Percentiles rank a stretch among this genome's conserved stretches.
These are phyloP conservation scores for Graptemys geographica DNA, from an alignment of 2,797 vertebrate genomes.

Conservation along the genomic window DNA sequence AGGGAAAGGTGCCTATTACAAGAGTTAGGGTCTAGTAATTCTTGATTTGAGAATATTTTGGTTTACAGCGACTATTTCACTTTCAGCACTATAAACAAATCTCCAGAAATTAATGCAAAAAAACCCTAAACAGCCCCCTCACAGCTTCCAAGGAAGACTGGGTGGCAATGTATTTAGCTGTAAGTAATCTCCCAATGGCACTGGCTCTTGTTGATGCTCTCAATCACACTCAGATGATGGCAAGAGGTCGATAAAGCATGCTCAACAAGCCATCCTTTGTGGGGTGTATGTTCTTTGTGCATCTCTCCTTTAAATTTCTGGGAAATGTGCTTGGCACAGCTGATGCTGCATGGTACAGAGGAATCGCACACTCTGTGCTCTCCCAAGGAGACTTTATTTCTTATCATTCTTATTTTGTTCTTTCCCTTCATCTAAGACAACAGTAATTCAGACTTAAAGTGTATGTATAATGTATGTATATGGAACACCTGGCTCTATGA, in stretches of 20 bases:
- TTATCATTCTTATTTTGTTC: background rate
- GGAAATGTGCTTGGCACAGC: background rate
- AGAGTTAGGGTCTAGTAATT: background rate
- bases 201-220: constrained; percentile 26
- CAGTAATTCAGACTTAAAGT: background rate
- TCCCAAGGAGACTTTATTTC: rapidly evolving
- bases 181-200: background rate
- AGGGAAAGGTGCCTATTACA: constrained; percentile 36
- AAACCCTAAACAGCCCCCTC: too few relatives aligned
- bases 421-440: background rate
- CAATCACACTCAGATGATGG: background rate
- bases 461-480: background rate
- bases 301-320: rapidly evolving
- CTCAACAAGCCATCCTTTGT: background rate
- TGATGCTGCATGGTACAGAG: background rate
- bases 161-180: background rate
- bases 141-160: background rate
- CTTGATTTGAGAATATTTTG: background rate
- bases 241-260: rapidly evolving
- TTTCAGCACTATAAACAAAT: background rate
- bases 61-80: background rate
- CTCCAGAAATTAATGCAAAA: background rate
- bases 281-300: rapidly evolving
- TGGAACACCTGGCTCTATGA: background rate
- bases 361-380: background rate